Conservation (phyloP, 2,113 vertebrate species). For the Erpornis zantholeuca region DNA sequence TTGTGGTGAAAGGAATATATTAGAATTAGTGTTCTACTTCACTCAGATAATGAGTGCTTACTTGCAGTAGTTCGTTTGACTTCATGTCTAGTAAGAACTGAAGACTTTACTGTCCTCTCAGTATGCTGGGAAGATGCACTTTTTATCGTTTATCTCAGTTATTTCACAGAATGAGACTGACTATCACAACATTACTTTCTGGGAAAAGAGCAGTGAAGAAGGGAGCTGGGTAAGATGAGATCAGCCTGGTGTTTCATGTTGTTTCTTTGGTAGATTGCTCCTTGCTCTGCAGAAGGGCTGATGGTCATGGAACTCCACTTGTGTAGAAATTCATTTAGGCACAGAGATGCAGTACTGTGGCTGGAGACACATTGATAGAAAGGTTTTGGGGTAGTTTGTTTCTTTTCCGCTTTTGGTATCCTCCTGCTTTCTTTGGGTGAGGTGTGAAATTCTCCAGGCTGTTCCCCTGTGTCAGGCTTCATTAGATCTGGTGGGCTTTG, state of each 20-base stretch:
- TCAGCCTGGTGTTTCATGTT: not conserved
- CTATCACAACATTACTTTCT: not conserved
- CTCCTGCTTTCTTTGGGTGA: not conserved
- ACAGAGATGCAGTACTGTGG: rapidly evolving
- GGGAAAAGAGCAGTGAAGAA: not conserved
- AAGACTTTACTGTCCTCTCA: not conserved
- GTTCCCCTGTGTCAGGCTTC: not conserved
- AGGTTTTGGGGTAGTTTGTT: not conserved
- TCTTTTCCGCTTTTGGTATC: not conserved
- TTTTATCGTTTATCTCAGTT: not conserved
- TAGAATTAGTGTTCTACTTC: not conserved
- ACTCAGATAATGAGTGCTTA: not conserved
- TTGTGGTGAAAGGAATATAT: not conserved
- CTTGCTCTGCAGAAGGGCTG: not conserved
- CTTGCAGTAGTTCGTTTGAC: not conserved
- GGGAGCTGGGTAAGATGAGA: not conserved
- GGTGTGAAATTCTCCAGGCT: not conserved
- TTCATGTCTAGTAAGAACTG: not conserved
- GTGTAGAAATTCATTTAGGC: not conserved
- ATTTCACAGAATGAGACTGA: not conserved
- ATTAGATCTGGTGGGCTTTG: not conserved
- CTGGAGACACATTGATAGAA: not conserved
- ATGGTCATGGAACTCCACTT: rapidly evolving
- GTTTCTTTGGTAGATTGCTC: not conserved
- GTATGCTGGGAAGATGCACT: not conserved